Percentiles rank a stretch among this genome's conserved stretches.
These are phyloP conservation scores for Bos javanicus DNA, from an alignment of 2,113 vertebrate genomes.

Conservation along the genomic window DNA sequence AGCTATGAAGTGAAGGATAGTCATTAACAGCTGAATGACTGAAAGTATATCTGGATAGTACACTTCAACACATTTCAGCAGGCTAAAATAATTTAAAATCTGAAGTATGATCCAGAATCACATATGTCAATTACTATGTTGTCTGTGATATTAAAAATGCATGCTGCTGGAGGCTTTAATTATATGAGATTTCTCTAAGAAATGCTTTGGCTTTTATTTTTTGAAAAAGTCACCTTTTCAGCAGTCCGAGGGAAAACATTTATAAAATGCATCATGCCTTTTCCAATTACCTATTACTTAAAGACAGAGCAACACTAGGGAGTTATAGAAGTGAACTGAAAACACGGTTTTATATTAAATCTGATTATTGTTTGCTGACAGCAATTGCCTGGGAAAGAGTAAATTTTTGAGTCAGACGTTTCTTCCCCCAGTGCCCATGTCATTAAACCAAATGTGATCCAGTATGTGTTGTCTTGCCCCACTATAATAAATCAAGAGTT, in stretches of 20 bases:
- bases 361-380: constrained; percentile 41
- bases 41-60: constrained; percentile 73
- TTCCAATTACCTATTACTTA: constrained; percentile 53
- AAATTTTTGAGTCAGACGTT: constrained; percentile 35
- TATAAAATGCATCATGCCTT: constrained; percentile 52
- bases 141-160: constrained; percentile 77
- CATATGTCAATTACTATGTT: constrained; percentile 80
- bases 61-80: constrained; percentile 78
- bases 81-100: constrained; percentile 80
- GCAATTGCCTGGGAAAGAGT: constrained; percentile 33
- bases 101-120: constrained; percentile 80
- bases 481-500: background rate
- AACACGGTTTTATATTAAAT: constrained; percentile 54
- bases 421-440: background rate
- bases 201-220: constrained; percentile 44
- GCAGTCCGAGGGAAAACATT: constrained; percentile 67
- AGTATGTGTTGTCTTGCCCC: background rate
- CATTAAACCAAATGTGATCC: constrained; percentile 2
- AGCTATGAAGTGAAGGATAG: constrained; percentile 72
- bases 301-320: constrained; percentile 52
- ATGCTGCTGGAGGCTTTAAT: constrained; percentile 77
- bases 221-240: constrained; percentile 59
- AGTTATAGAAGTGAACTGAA: constrained; percentile 58
- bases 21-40: constrained; percentile 81
- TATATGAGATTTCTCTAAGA: constrained; percentile 65